These are phyloP conservation scores for Platycercus adscitus DNA, from an alignment of 2,113 vertebrate species.

Conservation along the genomic window DNA sequence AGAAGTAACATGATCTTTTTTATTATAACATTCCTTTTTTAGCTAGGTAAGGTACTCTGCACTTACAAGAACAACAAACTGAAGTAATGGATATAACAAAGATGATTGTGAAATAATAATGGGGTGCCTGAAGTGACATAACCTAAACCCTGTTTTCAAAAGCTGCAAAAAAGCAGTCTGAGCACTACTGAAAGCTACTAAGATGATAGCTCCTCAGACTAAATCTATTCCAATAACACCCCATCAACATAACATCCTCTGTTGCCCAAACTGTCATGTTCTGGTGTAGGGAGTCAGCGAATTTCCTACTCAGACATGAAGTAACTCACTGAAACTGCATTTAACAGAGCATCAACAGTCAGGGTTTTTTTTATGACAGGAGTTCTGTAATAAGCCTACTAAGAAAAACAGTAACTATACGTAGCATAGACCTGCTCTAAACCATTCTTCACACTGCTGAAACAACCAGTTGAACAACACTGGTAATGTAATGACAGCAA, in stretches of 20 bases:
- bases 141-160: neutral
- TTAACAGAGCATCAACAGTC: neutral
- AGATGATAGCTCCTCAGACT: neutral
- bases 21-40: rapidly evolving
- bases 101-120: neutral
- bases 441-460: neutral
- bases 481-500: neutral
- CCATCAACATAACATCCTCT: neutral
- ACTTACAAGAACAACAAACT: neutral
- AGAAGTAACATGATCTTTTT: neutral
- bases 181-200: neutral
- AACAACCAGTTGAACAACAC: neutral
- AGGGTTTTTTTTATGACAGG: neutral
- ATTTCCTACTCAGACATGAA: neutral
- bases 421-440: neutral
- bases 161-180: neutral
- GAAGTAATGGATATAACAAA: neutral
- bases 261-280: neutral
- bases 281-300: no score
- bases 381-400: neutral
- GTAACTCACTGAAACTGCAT: neutral
- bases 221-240: neutral
- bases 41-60: neutral
- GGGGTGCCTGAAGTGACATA: neutral
- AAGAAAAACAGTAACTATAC: neutral